Percentiles rank a stretch among this genome's conserved stretches.
Conservation (phyloP, 2,797 vertebrate species). For the Rhincodon typus region DNA sequence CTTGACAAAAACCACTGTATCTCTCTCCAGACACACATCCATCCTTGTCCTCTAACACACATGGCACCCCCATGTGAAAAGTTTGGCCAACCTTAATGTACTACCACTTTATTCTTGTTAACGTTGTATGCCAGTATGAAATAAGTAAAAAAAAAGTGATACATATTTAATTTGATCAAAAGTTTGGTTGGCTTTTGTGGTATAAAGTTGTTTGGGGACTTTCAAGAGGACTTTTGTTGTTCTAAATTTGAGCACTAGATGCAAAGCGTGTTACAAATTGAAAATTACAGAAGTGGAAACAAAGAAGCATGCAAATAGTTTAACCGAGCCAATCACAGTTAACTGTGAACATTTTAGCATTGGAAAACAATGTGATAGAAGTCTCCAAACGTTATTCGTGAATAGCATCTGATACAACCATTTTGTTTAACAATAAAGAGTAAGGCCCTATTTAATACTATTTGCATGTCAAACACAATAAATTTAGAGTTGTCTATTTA, state of each 20-base stretch:
- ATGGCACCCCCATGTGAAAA: too few species aligned
- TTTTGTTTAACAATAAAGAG: background rate
- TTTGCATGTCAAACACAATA: background rate
- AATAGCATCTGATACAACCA: background rate
- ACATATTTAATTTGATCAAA: background rate
- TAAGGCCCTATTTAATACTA: background rate
- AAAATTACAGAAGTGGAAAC: conserved; percentile 1
- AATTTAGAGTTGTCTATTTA: background rate
- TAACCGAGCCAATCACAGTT: too few species aligned
- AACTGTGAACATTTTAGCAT: background rate
- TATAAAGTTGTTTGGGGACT: background rate
- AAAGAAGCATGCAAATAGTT: background rate
- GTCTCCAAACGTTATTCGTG: background rate
- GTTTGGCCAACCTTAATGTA: too few species aligned
- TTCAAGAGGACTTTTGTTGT: background rate
- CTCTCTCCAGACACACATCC: too few species aligned
- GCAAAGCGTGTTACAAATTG: background rate
- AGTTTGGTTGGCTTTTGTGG: background rate
- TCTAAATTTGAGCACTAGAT: conserved; percentile 14
- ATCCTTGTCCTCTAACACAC: too few species aligned
- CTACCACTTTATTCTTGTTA: background rate
- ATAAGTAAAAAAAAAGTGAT: background rate
- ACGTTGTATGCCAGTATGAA: background rate
- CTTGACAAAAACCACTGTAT: too few species aligned
- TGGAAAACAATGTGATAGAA: background rate